Conservation (phyloP, 2,888 invertebrate species). For the Amblyjoppa fuscipennis region DNA sequence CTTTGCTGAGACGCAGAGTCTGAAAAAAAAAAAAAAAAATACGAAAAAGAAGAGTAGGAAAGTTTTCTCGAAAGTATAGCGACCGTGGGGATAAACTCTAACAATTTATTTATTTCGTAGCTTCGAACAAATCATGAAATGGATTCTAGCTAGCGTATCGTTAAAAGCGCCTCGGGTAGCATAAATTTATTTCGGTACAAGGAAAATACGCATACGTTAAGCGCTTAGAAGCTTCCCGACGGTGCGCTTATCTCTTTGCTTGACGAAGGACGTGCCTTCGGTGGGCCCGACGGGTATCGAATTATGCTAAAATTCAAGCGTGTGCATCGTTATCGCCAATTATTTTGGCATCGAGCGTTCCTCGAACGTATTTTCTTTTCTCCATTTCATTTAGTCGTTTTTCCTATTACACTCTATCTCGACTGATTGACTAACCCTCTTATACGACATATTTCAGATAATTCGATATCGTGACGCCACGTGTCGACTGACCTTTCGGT, state of each 20-base stretch:
- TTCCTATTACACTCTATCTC: background rate
- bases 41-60: background rate
- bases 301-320: slow-evolving; percentile 19
- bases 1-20: slow-evolving; percentile 90
- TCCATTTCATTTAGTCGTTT: slow-evolving; percentile 12
- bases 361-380: background rate
- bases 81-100: background rate
- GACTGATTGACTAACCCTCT: background rate
- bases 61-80: background rate
- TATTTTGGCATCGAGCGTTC: slow-evolving; percentile 22
- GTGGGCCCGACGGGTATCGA: slow-evolving; percentile 9
- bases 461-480: background rate
- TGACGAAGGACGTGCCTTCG: slow-evolving; percentile 17
- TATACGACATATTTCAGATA: background rate
- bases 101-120: background rate
- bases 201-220: background rate
- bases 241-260: slow-evolving; percentile 28
- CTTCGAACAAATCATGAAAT: background rate
- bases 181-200: too few relatives aligned
- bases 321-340: slow-evolving; percentile 39
- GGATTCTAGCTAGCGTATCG: background rate
- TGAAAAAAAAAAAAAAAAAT: slow-evolving; percentile 81
- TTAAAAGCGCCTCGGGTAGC: too few relatives aligned
- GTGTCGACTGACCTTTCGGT: slow-evolving; percentile 87
- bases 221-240: background rate